These are phyloP conservation scores for Lacerta viridis DNA, from an alignment of 2,797 vertebrate genomes.

Conservation along the genomic window DNA sequence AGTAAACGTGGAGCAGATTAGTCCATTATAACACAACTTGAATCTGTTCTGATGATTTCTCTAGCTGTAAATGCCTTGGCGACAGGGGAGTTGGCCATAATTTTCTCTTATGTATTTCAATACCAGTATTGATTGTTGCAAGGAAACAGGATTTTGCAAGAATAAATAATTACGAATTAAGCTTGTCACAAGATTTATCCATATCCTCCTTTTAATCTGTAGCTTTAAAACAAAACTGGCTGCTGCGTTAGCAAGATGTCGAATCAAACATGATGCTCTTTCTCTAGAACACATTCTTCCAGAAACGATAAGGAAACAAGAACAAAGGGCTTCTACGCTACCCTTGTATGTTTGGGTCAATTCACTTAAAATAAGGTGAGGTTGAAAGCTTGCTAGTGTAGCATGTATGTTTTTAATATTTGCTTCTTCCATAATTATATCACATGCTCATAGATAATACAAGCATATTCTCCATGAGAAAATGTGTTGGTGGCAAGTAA, in stretches of 20 bases:
- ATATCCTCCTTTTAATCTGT: slow-evolving; percentile 59
- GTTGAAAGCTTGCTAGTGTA: slow-evolving; percentile 19
- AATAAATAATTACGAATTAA: background rate
- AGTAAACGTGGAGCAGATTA: background rate
- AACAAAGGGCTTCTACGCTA: slow-evolving; percentile 84
- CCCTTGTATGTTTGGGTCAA: slow-evolving; percentile 91
- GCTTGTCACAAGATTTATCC: slow-evolving; percentile 15
- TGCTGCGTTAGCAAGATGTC: slow-evolving; percentile 88
- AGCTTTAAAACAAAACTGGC: slow-evolving; percentile 90
- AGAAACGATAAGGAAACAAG: slow-evolving; percentile 83
- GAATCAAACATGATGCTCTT: slow-evolving; percentile 87
- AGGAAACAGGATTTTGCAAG: slow-evolving; percentile 8
- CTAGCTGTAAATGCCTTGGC: background rate
- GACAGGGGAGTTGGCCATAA: background rate
- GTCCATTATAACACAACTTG: background rate
- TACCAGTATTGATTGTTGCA: background rate
- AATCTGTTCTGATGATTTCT: background rate
- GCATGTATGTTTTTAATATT: background rate
- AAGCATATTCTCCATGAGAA: background rate
- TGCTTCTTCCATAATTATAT: background rate
- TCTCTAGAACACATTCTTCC: slow-evolving; percentile 87
- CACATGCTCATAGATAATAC: background rate
- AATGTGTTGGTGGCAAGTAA: background rate
- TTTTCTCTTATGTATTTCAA: background rate
- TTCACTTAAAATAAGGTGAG: slow-evolving; percentile 79